Evolutionary conservation across 2,797 vertebrate species (phyloP), one percentile per base, ranked within the genome.

Genomic region (Crypturellus tataupa): DNA sequence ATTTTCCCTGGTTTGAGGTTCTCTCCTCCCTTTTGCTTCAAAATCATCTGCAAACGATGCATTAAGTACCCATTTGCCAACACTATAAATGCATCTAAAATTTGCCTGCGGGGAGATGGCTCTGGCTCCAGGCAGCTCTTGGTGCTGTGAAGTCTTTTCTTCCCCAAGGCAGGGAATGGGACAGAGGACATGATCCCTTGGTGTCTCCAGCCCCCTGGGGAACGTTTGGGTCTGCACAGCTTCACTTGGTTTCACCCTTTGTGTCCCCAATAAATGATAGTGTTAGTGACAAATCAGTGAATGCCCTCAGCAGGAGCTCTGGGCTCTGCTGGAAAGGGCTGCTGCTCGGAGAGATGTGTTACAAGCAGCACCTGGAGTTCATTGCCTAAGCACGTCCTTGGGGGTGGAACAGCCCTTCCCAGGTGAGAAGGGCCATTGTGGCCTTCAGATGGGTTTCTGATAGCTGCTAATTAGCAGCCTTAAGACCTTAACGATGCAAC

Each of bases 351-450:
- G 42, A 46, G 29, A 23, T 33, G 63, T 31, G 19, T 15, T 46
- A 15, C 40, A 16, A 31, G 31, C 21, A 65, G 44, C 59, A 77
- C 46, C 35, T 39, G 51, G 53, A 80, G 27, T 40, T 39, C 20
- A 24, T 53, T 23, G 19, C 20, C 33, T 47, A 33, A 46, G 42
- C 23, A 9, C 0, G 0, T 72, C 42, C 25, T 60, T 0, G 0
- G 13, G 20, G 35, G 31, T 44, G 35, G 18, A 76, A 29, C 20
- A 20, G 12, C 35, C 47, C 40, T 55, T 68, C 55, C 10, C n/a
- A 12, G 31, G 62, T 23, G 31, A 67, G 25, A 71, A 80, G 39
- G 19, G 78, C 31, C 8, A 14, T 33, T 64, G 27, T 67, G n/a
- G 12, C 53, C 59, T 80, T 78, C 31, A 24, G 51, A 14, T 37